phyloP scores from a whole-genome alignment of 2,888 invertebrate species.

The Tenthredo notha region DNA sequence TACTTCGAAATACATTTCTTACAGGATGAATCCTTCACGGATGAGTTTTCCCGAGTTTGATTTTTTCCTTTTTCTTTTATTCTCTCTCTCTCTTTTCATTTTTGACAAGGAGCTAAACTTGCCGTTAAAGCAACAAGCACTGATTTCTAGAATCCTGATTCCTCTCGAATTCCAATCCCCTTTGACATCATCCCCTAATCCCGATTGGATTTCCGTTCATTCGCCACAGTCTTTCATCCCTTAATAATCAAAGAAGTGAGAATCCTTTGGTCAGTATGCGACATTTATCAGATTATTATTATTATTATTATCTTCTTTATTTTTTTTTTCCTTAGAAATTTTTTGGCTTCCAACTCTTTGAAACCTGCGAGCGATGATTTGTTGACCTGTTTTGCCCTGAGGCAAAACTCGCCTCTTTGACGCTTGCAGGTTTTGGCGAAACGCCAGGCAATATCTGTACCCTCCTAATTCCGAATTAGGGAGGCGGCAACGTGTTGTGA shows the following conservation, averaged over 20 bases:
- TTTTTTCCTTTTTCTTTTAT: neutral
- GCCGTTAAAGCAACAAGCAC: neutral
- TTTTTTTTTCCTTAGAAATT: neutral
- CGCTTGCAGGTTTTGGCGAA: neutral
- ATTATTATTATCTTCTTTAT: no score
- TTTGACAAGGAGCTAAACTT: neutral
- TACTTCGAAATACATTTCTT: neutral
- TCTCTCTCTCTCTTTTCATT: no score
- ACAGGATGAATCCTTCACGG: neutral
- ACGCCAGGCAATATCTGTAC: neutral
- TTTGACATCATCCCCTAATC: neutral
- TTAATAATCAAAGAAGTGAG: neutral
- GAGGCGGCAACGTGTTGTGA: neutral
- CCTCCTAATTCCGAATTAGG: neutral
- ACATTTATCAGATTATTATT: neutral
- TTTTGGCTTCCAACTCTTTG: neutral
- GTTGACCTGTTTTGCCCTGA: neutral
- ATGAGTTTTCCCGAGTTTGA: neutral
- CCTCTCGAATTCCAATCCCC: neutral
- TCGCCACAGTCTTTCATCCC: neutral
- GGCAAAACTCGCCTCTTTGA: constrained; percentile 7
- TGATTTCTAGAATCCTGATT: neutral
- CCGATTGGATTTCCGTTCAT: neutral
- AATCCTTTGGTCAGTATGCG: neutral
- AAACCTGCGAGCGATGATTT: neutral